Evolutionary conservation across 2,797 vertebrate species (phyloP), one percentile per base, ranked within the genome.

Genomic region (Pempheris klunzingeri): DNA sequence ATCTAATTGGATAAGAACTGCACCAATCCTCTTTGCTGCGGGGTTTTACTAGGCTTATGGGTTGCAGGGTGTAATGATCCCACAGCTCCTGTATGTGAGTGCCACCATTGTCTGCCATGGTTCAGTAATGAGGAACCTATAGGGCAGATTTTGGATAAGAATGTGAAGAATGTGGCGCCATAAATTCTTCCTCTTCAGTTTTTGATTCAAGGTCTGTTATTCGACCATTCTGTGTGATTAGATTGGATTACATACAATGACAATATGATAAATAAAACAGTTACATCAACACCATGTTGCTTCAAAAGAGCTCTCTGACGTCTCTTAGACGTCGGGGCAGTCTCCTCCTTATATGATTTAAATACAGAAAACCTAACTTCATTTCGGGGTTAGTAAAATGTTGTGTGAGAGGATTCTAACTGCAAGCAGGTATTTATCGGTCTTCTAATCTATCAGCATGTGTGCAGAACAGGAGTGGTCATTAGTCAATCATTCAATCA

Each of bases 1-100:
- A 88, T 87, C 87, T 90, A 80, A 91, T 81, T 80, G 86, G 90
- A 91, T 91, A 80, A 88, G 81, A 82, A 34, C 52, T 2, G 71
- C 38, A 41, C 36, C 78, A 83, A 88, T 91, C 91, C 89, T 88
- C 81, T 90, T 89, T 88, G 68, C 74, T 69, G 47, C 61, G 63
- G 71, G 74, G 49, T 79, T 80, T 86, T 79, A 65, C 69, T 41
- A 65, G 76, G 79, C 68, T 92, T 81, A 83, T 30, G 15, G 53
- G 43, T 76, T 41, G 26, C 67, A 68, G 41, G 54, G 39, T 76
- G 63, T 74, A 74, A 84, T 71, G 74, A 87, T 77, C 71, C 62
- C 49, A 44, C 38, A 20, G 52, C 71, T 77, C 59, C 36, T 63
- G 32, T 44, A 20, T 55, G n/a, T 3, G 4, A 28, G 28, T 24